phyloP scores from a whole-genome alignment of 2,888 invertebrate species.

The Hartigia nigra region DNA sequence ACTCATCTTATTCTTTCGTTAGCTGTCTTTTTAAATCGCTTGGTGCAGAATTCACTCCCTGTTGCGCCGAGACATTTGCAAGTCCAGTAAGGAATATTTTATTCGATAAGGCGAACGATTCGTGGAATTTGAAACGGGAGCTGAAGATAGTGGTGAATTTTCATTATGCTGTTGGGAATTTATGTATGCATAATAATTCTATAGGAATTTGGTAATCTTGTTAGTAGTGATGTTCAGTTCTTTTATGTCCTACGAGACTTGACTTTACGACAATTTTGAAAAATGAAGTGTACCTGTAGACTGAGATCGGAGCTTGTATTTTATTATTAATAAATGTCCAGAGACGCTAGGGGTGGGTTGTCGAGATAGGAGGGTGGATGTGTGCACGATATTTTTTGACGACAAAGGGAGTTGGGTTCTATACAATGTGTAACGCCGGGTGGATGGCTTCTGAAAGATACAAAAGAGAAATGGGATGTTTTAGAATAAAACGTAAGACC shows the following conservation, averaged over 20 bases:
- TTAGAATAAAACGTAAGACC: background rate
- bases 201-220: background rate
- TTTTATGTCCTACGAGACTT: background rate
- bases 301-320: background rate
- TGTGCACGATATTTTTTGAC: background rate
- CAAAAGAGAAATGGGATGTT: background rate
- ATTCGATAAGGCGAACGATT: background rate
- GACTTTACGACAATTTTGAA: background rate
- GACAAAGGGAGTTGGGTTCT: background rate
- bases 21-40: background rate
- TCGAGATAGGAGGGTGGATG: background rate
- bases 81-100: background rate
- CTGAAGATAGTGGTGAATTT: background rate
- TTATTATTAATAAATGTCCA: background rate
- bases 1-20: background rate
- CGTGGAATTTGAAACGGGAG: background rate
- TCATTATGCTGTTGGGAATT: background rate
- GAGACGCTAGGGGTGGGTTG: background rate
- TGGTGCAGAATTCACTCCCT: background rate
- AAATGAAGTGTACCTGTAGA: background rate
- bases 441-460: background rate
- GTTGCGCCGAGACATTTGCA: background rate
- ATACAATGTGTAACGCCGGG: background rate
- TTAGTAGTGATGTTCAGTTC: background rate
- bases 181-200: background rate